Conservation (phyloP, 2,797 vertebrate species). For the Smutsia gigantea region DNA sequence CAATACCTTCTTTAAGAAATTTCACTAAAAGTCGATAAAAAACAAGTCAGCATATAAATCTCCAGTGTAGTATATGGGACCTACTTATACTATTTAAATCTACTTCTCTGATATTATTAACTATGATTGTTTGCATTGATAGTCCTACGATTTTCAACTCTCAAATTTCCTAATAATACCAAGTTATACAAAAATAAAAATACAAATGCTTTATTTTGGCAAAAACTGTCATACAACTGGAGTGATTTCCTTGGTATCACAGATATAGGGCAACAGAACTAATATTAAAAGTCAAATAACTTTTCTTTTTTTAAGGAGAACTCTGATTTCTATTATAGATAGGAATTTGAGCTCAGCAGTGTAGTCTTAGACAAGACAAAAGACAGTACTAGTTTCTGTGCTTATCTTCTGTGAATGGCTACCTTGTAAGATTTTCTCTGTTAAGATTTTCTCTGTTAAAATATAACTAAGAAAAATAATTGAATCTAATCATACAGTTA, state of each 20-base stretch:
- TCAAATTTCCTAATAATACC: background rate
- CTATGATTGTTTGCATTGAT: background rate
- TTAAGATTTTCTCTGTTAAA: background rate
- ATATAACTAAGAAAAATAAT: background rate
- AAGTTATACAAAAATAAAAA: background rate
- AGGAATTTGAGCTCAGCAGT: background rate
- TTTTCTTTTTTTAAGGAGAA: background rate
- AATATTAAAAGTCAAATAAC: background rate
- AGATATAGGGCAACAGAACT: background rate
- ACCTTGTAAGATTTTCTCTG: background rate
- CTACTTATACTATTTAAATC: background rate
- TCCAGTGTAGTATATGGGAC: background rate
- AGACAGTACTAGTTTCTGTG: background rate
- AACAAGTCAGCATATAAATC: background rate
- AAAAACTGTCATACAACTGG: background rate
- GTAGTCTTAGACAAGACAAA: background rate
- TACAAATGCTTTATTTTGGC: background rate
- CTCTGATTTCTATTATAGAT: slow-evolving; percentile 5
- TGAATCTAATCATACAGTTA: background rate
- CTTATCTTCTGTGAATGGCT: background rate
- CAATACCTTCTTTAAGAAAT: background rate
- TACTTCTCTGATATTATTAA: background rate
- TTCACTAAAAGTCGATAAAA: background rate
- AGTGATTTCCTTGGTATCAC: background rate
- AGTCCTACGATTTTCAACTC: background rate